Conservation (phyloP, 2,888 invertebrate species). For the Crepidodera aurea region DNA sequence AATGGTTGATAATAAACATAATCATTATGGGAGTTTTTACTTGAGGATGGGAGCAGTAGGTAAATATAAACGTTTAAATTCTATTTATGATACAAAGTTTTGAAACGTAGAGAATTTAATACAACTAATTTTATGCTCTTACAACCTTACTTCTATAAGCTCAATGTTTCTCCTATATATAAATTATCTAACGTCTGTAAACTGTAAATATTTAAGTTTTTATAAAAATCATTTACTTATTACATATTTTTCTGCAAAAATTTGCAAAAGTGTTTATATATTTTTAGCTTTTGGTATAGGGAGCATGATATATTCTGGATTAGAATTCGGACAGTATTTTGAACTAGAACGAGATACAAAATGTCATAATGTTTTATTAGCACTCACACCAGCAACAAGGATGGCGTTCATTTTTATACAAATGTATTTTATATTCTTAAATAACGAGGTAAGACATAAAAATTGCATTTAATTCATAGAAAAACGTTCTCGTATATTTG, state of each 20-base stretch:
- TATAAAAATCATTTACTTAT: no score
- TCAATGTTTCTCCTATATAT: no score
- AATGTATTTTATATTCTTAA: slow-evolving; percentile 98
- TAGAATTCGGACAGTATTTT: slow-evolving; percentile 96
- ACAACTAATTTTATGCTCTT: no score
- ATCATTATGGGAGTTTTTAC: slow-evolving; percentile 92
- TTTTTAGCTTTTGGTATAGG: slow-evolving; percentile 93
- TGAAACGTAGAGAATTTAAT: no score
- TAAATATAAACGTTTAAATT: slow-evolving; percentile 55
- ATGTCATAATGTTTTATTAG: slow-evolving; percentile 89
- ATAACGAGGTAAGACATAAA: slow-evolving; percentile 80
- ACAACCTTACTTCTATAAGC: no score
- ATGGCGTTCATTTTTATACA: slow-evolving; percentile 98
- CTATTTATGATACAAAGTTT: no score
- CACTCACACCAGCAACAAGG: slow-evolving; percentile 88
- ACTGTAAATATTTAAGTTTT: not conserved
- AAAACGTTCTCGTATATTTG: no score
- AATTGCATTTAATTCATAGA: no score
- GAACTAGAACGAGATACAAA: slow-evolving; percentile 89
- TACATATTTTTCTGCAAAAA: no score
- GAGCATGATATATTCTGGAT: slow-evolving; percentile 95
- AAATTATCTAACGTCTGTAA: no score
- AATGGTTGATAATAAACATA: slow-evolving; percentile 64
- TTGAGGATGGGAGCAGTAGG: slow-evolving; percentile 92
- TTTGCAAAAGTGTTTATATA: no score